Base-by-base conservation (phyloP, 2,797 vertebrate genomes). In the Netta rufina region DNA sequence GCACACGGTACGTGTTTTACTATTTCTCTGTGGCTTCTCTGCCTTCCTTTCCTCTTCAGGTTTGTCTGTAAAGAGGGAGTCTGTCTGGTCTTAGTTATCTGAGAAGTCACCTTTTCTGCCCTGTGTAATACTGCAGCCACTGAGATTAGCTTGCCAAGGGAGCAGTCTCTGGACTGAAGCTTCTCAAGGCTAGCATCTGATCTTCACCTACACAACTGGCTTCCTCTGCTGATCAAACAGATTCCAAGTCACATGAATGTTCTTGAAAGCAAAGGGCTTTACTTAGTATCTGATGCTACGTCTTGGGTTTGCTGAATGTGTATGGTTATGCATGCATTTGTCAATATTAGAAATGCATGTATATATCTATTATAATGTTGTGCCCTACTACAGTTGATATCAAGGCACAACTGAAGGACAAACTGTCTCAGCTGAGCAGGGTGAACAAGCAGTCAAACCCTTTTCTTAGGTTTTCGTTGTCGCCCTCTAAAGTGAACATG, bases 111-210 rank as follows among this genome's bases (percentile, higher is more conserved):
- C 0, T 73, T 84, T 93, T 71, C 38, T 90, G 60, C 47, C 22
- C 15, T 53, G 14, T 74, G 47, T 54, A 30, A 21, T 19, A n/a
- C 10, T 57, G 39, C n/a, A 70, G 33, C 24, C 2, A 2, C 25
- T 47, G 24, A 88, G 9, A 49, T 13, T 45, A 90, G 16, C 21
- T 38, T 54, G 58, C 13, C 4, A 10, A 74, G 43, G 32, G 10
- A 64, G 3, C 8, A 16, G 4, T 20, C 32, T 18, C 33, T 64
- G 66, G 8, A 47, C 38, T 57, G 51, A 90, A 39, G 21, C 0
- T 0, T 65, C 32, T 76, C 0, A 0, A 81, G 66, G 36, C 14
- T 32, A 57, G 6, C 45, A 17, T 32, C n/a, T 81, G 41, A 60
- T 53, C 30, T 57, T 72, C 49, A 70, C 45, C 19, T 21, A 2